These are phyloP conservation scores for Selenia dentaria DNA, from an alignment of 2,888 invertebrate genomes.

Conservation along the genomic window DNA sequence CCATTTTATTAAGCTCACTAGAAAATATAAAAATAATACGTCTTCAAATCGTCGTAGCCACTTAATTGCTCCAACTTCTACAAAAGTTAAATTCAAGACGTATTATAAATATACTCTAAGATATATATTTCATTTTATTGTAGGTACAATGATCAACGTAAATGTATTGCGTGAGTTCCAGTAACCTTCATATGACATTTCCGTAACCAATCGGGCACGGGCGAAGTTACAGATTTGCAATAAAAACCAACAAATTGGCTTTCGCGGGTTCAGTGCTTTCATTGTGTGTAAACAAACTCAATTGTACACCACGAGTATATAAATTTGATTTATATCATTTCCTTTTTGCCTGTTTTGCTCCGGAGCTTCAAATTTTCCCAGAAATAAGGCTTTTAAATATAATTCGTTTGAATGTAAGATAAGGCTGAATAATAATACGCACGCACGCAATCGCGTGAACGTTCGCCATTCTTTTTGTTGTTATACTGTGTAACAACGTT, in stretches of 20 bases:
- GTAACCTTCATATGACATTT: too few relatives aligned
- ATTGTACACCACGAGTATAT: conserved; percentile 2
- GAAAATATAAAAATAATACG: too few relatives aligned
- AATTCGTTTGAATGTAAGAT: conserved; percentile 2
- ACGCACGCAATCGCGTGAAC: conserved; percentile 16
- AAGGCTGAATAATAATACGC: neutral
- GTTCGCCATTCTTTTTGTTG: neutral
- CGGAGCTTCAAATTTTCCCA: neutral
- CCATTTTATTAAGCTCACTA: too few relatives aligned
- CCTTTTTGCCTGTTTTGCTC: neutral
- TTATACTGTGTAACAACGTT: neutral
- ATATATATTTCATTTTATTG: too few relatives aligned
- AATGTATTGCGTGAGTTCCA: too few relatives aligned
- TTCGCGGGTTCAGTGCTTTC: neutral
- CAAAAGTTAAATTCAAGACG: too few relatives aligned
- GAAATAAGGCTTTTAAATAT: conserved; percentile 10
- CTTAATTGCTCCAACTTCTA: too few relatives aligned
- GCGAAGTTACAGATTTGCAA: neutral
- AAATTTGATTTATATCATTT: conserved; percentile 14
- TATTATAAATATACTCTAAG: too few relatives aligned
- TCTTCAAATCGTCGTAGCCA: too few relatives aligned
- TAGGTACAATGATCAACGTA: too few relatives aligned
- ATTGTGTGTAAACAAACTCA: conserved; percentile 6
- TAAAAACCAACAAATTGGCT: neutral
- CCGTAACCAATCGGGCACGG: too few relatives aligned